Conservation (phyloP, 2,113 vertebrate species). For the Mungos mungo region DNA sequence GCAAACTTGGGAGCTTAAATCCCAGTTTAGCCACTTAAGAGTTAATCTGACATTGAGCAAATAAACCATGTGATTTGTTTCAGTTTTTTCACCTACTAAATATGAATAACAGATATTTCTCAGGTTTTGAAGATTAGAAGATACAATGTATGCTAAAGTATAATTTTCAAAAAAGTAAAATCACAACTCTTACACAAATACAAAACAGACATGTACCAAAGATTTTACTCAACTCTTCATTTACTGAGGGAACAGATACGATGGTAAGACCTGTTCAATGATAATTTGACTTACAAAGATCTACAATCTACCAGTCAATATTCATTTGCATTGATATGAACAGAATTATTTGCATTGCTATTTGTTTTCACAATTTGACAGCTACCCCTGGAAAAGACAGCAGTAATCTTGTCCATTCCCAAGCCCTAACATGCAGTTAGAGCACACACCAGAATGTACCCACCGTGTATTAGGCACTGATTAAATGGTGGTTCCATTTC, state of each 20-base stretch:
- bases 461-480: not conserved
- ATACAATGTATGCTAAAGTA: not conserved
- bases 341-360: not conserved
- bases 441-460: not conserved
- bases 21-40: not conserved
- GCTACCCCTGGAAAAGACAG: not conserved
- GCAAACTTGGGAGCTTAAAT: not conserved
- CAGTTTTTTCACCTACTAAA: not conserved
- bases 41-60: not conserved
- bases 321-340: not conserved
- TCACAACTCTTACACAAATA: not conserved
- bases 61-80: not conserved
- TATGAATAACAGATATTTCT: not conserved
- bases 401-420: not conserved
- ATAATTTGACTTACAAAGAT: not conserved
- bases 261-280: not conserved
- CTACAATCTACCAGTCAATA: slow-evolving; percentile 7
- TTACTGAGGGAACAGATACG: not conserved
- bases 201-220: not conserved
- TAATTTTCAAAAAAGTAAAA: slow-evolving; percentile 6
- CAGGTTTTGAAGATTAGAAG: not conserved
- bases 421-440: not conserved
- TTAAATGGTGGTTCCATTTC: not conserved
- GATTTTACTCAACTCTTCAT: slow-evolving; percentile 33
- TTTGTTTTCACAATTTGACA: not conserved